Percentiles rank a stretch among this genome's conserved stretches.
Conservation (phyloP, 2,113 vertebrate species). For the Lonchura striata region DNA sequence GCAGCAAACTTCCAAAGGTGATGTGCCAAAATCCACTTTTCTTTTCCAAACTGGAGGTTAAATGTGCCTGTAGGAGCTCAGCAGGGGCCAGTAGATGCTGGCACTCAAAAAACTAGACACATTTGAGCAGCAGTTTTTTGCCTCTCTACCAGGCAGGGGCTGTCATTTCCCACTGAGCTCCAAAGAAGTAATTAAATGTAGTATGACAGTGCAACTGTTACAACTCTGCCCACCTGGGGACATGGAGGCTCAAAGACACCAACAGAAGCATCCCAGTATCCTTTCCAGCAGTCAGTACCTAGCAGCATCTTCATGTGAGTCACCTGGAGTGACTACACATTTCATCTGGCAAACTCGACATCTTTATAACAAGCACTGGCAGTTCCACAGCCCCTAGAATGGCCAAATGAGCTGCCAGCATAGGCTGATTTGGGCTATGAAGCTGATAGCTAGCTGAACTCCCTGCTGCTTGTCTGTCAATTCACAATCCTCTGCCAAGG, state of each 20-base stretch:
- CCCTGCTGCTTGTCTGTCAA: background rate
- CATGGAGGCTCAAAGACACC: background rate
- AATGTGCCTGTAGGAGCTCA: constrained; percentile 30
- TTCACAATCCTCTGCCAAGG: background rate
- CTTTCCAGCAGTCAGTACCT: background rate
- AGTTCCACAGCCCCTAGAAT: background rate
- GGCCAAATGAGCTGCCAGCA: background rate
- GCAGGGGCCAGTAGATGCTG: background rate
- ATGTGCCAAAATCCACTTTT: constrained; percentile 25
- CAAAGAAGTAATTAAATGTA: background rate
- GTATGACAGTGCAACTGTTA: background rate
- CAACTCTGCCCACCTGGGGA: background rate
- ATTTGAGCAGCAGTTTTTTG: background rate
- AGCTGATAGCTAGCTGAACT: background rate
- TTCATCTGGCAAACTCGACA: background rate
- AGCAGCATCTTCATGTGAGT: background rate
- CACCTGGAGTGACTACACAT: background rate
- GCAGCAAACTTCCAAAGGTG: constrained; percentile 1
- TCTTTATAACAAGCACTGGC: background rate
- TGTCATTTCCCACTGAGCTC: background rate
- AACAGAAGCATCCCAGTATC: accelerated
- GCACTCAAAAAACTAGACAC: background rate
- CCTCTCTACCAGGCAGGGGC: background rate
- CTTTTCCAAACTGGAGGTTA: constrained; percentile 46
- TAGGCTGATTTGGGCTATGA: background rate